Conservation (phyloP, 2,113 vertebrate species). For the Lepidothrix coronata region DNA sequence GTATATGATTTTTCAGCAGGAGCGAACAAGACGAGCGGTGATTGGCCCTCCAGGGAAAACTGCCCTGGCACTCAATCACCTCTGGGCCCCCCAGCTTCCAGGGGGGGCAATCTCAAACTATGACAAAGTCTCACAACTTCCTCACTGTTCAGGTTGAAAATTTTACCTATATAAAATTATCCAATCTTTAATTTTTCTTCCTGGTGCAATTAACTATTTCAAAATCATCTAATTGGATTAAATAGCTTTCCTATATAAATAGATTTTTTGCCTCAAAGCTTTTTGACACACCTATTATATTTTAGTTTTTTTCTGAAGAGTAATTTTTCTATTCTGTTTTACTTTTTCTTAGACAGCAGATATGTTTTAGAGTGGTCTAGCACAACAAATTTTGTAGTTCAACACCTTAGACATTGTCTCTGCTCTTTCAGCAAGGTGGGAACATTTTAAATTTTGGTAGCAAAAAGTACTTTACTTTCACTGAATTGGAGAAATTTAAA, state of each 20-base stretch:
- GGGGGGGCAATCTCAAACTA: no score
- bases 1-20: no score
- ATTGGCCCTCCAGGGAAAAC: no score
- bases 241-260: slow-evolving; percentile 57
- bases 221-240: slow-evolving; percentile 57
- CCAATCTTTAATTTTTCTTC: slow-evolving; percentile 27
- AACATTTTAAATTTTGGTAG: slow-evolving; percentile 5
- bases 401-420: slow-evolving; percentile 22
- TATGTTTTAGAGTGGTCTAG: slow-evolving; percentile 57
- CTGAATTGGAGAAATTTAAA: neutral
- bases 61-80: no score
- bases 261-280: slow-evolving; percentile 62
- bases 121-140: neutral
- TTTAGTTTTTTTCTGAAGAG: slow-evolving; percentile 55
- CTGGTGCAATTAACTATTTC: slow-evolving; percentile 59
- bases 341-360: neutral
- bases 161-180: slow-evolving; percentile 32
- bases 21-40: no score
- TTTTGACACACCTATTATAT: slow-evolving; percentile 40
- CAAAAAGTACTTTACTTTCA: slow-evolving; percentile 18
- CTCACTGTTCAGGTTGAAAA: slow-evolving; percentile 27
- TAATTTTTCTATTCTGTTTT: slow-evolving; percentile 55
- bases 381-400: slow-evolving; percentile 51
- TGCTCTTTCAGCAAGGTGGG: neutral
- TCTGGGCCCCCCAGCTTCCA: no score